Base-by-base conservation (phyloP, 2,113 vertebrate species). In the Osmerus mordax region DNA sequence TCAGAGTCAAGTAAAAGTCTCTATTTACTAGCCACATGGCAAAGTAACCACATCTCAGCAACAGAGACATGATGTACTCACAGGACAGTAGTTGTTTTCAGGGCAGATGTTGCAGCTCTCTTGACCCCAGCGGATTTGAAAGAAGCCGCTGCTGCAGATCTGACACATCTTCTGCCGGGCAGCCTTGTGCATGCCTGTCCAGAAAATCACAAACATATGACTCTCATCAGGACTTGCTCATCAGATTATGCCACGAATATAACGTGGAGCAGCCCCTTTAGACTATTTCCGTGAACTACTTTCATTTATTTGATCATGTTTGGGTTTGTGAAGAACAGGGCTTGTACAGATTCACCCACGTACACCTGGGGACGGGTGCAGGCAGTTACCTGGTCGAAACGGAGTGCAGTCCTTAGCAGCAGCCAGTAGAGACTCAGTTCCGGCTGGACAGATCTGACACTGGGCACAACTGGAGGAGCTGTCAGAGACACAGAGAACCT, bases 41-140 rank as follows among this genome's bases (percentile, higher is more conserved):
- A 32, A 7, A 1, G 28, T 11, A 36, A 36, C 25, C 25, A 25
- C 25, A 28, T 36, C 32, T 7, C 32, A 36, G 32, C 7, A 7
- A 36, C 41, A 47, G 41, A 47, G 41, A 12, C 9, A 7, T 5
- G 41, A 11, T 2, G 7, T 9, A 87, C 95, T 94, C 87, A 96
- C 95, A 2, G 95, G 95, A 72, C 95, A 96, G 90, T 96, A 96
- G 87, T 96, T 88, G 53, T 91, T 90, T 72, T 94, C 90, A 21
- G 95, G 95, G 75, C 95, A 96, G 13, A 88, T 60, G 8, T 94
- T 85, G 72, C 95, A 96, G 78, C 66, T 89, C 62, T 94, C 93
- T 76, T 88, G 87, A 55, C 95, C 95, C 89, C 69, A 65, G 77
- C 77, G 87, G 58, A 92, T 77, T 60, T 96, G 95, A 85, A 87